Percentiles rank a stretch among this genome's conserved stretches.
These are phyloP conservation scores for Tenthredo distinguenda DNA, from an alignment of 2,888 invertebrate species.

Conservation along the genomic window DNA sequence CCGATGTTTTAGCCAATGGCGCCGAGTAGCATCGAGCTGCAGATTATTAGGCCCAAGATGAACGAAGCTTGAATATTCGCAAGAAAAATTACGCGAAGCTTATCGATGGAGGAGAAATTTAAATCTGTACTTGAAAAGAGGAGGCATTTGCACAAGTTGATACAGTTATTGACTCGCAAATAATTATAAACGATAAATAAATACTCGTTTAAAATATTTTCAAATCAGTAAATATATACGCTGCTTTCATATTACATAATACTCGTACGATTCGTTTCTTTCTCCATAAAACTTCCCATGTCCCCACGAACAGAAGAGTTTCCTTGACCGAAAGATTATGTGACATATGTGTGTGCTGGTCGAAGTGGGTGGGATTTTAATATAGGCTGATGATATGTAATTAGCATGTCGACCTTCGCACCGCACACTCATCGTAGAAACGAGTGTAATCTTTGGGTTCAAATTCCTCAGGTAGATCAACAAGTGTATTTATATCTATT, in stretches of 20 bases:
- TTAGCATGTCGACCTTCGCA: not conserved
- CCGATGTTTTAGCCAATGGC: conserved; percentile 69
- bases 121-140: not conserved
- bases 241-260: not conserved
- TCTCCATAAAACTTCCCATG: not conserved
- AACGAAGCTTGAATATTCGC: not conserved
- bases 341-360: not conserved
- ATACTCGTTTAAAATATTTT: not conserved
- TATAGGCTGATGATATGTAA: not conserved
- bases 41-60: not conserved
- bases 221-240: not conserved
- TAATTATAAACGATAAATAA: not conserved
- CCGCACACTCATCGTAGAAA: not conserved
- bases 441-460: not conserved
- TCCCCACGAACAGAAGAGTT: not conserved
- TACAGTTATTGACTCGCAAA: not conserved
- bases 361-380: not conserved
- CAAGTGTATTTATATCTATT: not conserved
- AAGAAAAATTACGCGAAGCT: not conserved
- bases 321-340: not conserved
- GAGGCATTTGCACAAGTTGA: not conserved
- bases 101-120: not conserved
- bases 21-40: conserved; percentile 66
- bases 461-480: conserved; percentile 21
- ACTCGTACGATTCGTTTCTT: not conserved